phyloP scores from a whole-genome alignment of 2,113 vertebrate species.

The Brienomyrus longianalis region DNA sequence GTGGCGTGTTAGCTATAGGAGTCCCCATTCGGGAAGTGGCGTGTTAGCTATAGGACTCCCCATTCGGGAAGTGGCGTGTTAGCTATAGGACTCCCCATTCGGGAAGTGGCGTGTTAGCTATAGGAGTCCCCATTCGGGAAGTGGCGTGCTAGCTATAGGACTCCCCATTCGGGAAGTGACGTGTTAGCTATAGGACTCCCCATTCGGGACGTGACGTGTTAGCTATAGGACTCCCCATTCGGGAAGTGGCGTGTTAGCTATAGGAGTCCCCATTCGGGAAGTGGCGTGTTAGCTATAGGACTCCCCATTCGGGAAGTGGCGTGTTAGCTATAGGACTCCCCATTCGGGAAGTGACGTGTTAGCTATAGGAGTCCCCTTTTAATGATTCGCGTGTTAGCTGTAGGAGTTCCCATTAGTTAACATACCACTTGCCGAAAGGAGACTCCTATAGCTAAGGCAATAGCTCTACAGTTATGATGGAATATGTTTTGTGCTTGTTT shows the following conservation, averaged over 20 bases:
- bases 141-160: not conserved
- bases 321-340: not conserved
- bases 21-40: rapidly evolving
- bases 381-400: not conserved
- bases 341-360: not conserved
- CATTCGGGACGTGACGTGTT: too few relatives aligned
- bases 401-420: not conserved
- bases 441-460: not conserved
- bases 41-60: too few relatives aligned
- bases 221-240: not conserved
- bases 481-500: not conserved
- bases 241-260: not conserved
- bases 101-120: not conserved
- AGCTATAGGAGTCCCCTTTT: not conserved
- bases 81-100: not conserved
- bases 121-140: not conserved
- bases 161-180: not conserved
- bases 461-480: not conserved
- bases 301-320: not conserved
- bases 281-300: too few relatives aligned
- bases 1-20: too few relatives aligned
- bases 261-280: not conserved
- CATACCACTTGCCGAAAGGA: not conserved
- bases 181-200: not conserved
- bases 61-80: too few relatives aligned